Base-by-base conservation (phyloP, 1,140 invertebrate genomes). In the Drosophila santomea region DNA sequence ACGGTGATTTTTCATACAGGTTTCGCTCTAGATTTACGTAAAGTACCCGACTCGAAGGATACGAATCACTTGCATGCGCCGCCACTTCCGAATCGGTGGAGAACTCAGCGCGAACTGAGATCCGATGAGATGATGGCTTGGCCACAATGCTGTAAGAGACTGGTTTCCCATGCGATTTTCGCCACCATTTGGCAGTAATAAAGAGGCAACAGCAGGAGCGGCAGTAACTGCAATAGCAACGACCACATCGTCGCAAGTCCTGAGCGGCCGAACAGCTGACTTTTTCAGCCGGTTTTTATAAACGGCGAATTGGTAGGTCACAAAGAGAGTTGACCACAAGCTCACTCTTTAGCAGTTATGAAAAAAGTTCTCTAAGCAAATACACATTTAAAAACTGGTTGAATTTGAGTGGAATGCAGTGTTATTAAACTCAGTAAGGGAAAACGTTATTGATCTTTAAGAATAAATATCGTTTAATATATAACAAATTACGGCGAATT, bases 231-330 rank as follows among this genome's bases (percentile, higher is more conserved):
- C 73, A 79, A 32, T 56, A 59, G 60, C 39, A 64, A 62, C 43
- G 54, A 69, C 62, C 43, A 75, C 48, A 50, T 68, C 32, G 38
- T 4, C 28, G 20, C 43, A 68, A 58, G 72, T 84, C 72, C 77
- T 74, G 59, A 73, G 64, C 39, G 52, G 12, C n/a, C 25, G 15
- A 86, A 79, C 83, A 88, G 83, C 83, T 88, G 83, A 89, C 86
- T 64, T 44, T 64, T 57, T 48, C 79, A 88, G 83, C 83, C 83
- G 83, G 83, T 88, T 88, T 71, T 88, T 83, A 57, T 44, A 58
- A 39, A 14, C 66, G 68, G 43, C 67, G 28, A 71, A 68, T 39
- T 68, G 41, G 48, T 4, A 20, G 32, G 15, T 11, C 8, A 8
- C 5, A 67, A 20, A 44, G 45, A 51, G 38, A 64, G 41, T 28